Evolutionary conservation across 2,888 invertebrate genomes (phyloP), one percentile per base, ranked within the genome.

Genomic region (Tetragonisca angustula): DNA sequence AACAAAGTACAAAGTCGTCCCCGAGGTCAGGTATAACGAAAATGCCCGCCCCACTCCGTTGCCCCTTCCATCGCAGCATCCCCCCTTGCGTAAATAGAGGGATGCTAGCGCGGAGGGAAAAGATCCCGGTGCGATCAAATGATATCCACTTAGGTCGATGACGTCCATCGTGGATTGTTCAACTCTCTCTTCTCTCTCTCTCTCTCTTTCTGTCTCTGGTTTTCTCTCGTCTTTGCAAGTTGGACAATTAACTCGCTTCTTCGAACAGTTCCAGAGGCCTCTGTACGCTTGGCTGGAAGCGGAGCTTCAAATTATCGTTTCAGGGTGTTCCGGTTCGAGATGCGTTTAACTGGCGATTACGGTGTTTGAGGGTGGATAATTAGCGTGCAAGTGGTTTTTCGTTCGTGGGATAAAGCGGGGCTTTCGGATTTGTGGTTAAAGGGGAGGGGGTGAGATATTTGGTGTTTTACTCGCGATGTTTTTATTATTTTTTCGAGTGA

Each of bases 1-100:
- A 82, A 82, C 81, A 82, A 82, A 82, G 82, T 82, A 81, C 81
- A 70, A 82, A 82, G 82, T 82, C 74, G 82, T 82, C 81, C 61
- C 81, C 68, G 36, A 81, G 81, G 73, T 82, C 81, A 82, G 81
- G 81, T 82, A 82, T 69, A 81, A 82, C 81, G 81, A 82, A 81
- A 82, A 82, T 65, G 70, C 54, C 13, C 17, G 17, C 82, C 82
- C 82, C 83, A 75, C 82, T 75, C 82, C 21, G 6, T 36, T 21
- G 13, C 36, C 36, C 43, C 21, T 43, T 21, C 21, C 56, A 21
- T 5, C 15, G 36, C 15, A 13, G 13, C 15, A 21, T 65, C 64
- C 27, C 19, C 50, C 4, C 32, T 79, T 61, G 61, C 82, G 82
- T 82, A 82, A 82, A 82, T 70, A 82, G 74, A 70, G 81, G 81